Evolutionary conservation across 2,797 vertebrate species (phyloP).

Genomic region (Taenioides sp.): DNA sequence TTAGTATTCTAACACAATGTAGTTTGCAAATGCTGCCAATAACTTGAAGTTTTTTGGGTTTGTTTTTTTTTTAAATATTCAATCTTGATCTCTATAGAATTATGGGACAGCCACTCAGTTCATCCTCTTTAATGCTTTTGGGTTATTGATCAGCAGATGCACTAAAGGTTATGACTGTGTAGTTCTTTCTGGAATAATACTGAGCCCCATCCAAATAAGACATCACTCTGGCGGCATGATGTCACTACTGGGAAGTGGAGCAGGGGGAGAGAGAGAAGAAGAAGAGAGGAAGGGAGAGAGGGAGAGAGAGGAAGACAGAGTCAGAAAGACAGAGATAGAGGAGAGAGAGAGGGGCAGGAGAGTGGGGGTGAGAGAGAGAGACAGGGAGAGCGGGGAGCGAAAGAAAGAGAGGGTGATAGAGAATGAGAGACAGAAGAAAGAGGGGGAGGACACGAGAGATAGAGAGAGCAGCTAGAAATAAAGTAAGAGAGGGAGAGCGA

Average conservation of each 20-base stretch:
- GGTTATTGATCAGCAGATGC: neutral
- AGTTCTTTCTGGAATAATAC: conserved; percentile 6
- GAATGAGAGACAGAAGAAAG: too few relatives aligned
- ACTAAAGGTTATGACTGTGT: neutral
- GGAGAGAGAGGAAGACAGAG: conserved; percentile 1
- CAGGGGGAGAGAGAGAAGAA: conserved; percentile 1
- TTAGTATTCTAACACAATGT: too few relatives aligned
- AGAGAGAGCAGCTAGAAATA: too few relatives aligned
- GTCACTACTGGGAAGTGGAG: conserved; percentile 24
- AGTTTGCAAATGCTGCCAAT: too few relatives aligned
- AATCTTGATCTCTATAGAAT: neutral
- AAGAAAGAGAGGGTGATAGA: too few relatives aligned
- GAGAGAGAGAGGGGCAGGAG: too few relatives aligned
- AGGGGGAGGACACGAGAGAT: too few relatives aligned
- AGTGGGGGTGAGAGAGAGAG: too few relatives aligned
- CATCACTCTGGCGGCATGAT: conserved; percentile 26
- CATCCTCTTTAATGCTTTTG: neutral
- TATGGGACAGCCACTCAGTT: neutral
- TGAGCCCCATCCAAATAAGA: conserved; percentile 19
- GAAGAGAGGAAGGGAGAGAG: conserved; percentile 9
- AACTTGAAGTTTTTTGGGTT: too few relatives aligned
- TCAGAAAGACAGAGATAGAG: too few relatives aligned
- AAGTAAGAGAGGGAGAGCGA: too few relatives aligned
- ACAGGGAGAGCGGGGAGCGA: too few relatives aligned
- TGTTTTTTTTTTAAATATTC: neutral